Conservation (phyloP, 2,888 invertebrate genomes). For the Muscina levida region DNA sequence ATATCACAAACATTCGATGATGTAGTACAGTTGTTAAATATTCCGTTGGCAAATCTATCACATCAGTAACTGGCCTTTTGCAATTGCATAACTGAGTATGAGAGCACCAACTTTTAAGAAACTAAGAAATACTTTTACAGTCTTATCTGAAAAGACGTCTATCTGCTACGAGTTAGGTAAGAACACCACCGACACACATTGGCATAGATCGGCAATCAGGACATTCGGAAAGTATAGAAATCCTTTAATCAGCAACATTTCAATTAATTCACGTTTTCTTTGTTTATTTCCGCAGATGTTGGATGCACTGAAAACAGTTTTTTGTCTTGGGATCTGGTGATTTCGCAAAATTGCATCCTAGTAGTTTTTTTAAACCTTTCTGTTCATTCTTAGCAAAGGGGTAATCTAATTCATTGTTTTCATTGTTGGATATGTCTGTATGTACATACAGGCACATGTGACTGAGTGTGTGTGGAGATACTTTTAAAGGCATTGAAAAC, state of each 20-base stretch:
- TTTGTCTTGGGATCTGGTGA: background rate
- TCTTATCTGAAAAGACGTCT: too few relatives aligned
- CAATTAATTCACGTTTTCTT: background rate
- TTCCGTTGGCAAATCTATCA: too few relatives aligned
- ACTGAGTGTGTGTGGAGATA: conserved; percentile 2
- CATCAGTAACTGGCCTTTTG: too few relatives aligned
- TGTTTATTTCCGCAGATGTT: conserved; percentile 32
- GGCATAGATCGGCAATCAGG: too few relatives aligned
- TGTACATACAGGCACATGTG: background rate
- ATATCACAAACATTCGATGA: too few relatives aligned
- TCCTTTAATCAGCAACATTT: conserved; percentile 15
- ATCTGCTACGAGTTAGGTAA: too few relatives aligned
- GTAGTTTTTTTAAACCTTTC: too few relatives aligned
- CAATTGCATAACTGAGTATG: too few relatives aligned
- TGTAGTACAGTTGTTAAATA: conserved; percentile 34
- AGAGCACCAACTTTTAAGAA: too few relatives aligned
- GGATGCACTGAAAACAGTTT: background rate
- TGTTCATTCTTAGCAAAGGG: background rate
- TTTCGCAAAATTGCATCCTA: conserved; percentile 43
- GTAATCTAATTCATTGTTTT: background rate
- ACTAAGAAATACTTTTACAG: too few relatives aligned
- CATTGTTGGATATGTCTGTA: background rate
- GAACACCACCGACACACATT: too few relatives aligned
- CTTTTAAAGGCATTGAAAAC: background rate
- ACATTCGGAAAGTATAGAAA: background rate